phyloP scores from a whole-genome alignment of 2,797 vertebrate genomes.

The Loriculus beryllinus region DNA sequence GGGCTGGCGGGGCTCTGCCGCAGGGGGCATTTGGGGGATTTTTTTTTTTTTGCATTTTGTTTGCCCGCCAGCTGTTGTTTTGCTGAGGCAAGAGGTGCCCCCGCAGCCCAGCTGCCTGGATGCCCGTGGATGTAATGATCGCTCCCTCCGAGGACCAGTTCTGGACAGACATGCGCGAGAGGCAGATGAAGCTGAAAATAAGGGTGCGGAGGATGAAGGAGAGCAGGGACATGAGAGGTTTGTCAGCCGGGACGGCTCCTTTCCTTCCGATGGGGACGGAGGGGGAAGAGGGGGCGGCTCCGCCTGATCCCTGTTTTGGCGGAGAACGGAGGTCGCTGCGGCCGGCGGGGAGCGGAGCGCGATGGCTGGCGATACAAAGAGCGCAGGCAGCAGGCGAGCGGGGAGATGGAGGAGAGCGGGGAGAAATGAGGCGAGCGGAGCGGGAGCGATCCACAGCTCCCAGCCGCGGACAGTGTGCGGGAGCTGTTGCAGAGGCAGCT shows the following conservation, averaged over 20 bases:
- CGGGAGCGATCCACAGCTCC: neutral
- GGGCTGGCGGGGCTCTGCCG: neutral
- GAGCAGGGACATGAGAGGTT: conserved; percentile 87
- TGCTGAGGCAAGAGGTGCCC: conserved; percentile 21
- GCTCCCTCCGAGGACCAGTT: conserved; percentile 83
- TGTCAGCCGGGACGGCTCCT: conserved; percentile 66
- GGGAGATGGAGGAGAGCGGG: neutral
- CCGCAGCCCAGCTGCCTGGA: conserved; percentile 60
- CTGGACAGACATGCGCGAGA: conserved; percentile 83
- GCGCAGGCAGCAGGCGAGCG: neutral
- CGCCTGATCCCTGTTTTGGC: neutral
- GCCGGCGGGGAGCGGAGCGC: neutral
- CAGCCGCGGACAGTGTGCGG: neutral
- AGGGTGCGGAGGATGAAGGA: conserved; percentile 89
- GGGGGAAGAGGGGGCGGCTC: neutral
- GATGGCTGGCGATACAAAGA: neutral
- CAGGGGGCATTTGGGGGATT: neutral
- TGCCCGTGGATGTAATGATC: conserved; percentile 87
- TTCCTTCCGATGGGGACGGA: conserved; percentile 3
- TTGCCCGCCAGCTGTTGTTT: conserved; percentile 53
- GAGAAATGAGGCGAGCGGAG: neutral
- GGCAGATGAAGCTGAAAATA: conserved; percentile 91
- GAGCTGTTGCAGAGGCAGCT: neutral
- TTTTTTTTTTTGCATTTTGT: neutral
- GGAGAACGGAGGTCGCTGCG: neutral